Conservation (phyloP, 2,888 invertebrate species). For the Perithous albicinctus region DNA sequence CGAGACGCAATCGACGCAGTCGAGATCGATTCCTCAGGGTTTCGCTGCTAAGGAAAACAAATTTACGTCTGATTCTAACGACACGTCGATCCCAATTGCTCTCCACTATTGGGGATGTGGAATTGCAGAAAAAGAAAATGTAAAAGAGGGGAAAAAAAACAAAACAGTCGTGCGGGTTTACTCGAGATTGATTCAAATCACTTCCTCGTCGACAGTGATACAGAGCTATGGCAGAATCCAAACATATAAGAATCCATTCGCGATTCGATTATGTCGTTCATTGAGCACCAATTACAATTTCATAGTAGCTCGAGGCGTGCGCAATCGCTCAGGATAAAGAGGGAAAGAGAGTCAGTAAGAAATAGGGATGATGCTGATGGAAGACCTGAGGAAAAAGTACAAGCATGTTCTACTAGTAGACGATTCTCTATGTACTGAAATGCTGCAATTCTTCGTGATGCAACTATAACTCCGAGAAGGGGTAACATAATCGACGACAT, state of each 20-base stretch:
- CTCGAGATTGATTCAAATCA: conserved; percentile 77
- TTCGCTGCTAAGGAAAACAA: conserved; percentile 54
- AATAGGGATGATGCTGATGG: conserved; percentile 37
- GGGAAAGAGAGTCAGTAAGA: conserved; percentile 10
- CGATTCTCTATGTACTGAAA: conserved; percentile 25
- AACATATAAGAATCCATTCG: conserved; percentile 75
- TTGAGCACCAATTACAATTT: conserved; percentile 77
- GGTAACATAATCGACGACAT: conserved; percentile 54
- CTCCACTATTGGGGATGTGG: conserved; percentile 20
- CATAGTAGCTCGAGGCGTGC: conserved; percentile 67
- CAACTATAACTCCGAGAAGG: conserved; percentile 11
- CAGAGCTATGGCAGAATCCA: conserved; percentile 66
- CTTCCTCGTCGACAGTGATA: conserved; percentile 77
- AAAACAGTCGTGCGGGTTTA: conserved; percentile 49
- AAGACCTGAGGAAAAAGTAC: conserved; percentile 21
- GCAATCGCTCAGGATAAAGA: conserved; percentile 32
- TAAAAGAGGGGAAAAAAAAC: conserved; percentile 40
- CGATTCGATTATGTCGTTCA: conserved; percentile 80
- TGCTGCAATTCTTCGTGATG: conserved; percentile 39
- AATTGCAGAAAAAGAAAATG: conserved; percentile 34
- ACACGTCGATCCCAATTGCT: conserved; percentile 57
- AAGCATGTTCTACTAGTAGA: conserved; percentile 12
- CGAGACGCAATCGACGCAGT: conserved; percentile 15
- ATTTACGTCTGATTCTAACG: conserved; percentile 59
- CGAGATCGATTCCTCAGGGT: conserved; percentile 60